Base-by-base conservation (phyloP, 2,888 invertebrate species). In the Sepioteuthis lessoniana region DNA sequence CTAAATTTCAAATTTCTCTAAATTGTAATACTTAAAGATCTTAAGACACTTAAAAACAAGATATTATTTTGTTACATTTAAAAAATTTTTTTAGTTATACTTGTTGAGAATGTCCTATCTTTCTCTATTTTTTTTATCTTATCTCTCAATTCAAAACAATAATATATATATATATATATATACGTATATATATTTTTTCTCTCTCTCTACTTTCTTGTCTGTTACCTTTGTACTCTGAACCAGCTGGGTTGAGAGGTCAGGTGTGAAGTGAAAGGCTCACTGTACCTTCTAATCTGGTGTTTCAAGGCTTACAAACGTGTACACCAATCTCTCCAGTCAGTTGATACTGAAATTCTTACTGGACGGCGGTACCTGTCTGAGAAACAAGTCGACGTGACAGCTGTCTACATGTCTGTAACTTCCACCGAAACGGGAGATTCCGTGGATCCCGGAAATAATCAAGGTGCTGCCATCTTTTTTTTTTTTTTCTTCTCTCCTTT, bases 401-500 rank as follows among this genome's bases (percentile, higher is more conserved):
- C 76, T n/a, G n/a, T n/a, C 76, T 76, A 35, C 76, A 76, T 76
- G 76, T 76, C 76, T 76, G 76, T 76, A 16, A 76, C 76, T 35
- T 76, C 76, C n/a, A 76, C n/a, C n/a, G 76, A 76, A 76, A 76
- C 76, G n/a, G 76, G 76, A 76, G 76, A 76, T 76, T 76, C 76
- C 76, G 76, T 76, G 76, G 76, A 76, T 76, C 76, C n/a, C 76
- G 76, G 76, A 76, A n/a, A 76, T 76, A 35, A 76, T 76, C 76
- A 76, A 76, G 76, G 76, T 76, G 13, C 25, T 35, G 7, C 76
- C 10, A 25, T 35, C 25, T 76, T 76, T 35, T 76, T 16, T 1
- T 76, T n/a, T 76, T 76, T n/a, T 76, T 76, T 76, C 0, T 76
- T 76, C 7, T 1, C 8, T 76, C 28, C 3, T 50, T 50, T 19